Evolutionary conservation across 2,113 vertebrate species (phyloP).

Genomic region (Alethe castanea): DNA sequence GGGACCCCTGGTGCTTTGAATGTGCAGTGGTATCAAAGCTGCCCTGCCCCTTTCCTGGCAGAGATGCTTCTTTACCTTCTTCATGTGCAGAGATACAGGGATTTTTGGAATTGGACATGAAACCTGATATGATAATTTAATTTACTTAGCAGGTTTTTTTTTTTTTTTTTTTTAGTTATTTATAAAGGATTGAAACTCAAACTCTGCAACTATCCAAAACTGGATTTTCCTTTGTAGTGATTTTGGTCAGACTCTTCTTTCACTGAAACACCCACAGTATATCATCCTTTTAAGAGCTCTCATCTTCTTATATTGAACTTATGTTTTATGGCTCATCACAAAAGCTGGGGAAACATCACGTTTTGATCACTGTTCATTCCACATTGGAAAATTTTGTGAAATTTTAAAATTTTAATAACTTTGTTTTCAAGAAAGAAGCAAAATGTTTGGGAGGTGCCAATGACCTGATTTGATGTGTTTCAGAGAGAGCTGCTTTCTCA

Average conservation of each 20-base stretch:
- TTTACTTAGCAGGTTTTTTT: background rate
- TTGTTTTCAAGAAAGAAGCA: background rate
- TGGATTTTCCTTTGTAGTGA: background rate
- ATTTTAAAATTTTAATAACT: background rate
- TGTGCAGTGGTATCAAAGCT: background rate
- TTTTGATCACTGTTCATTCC: background rate
- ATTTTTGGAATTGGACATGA: background rate
- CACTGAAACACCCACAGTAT: background rate
- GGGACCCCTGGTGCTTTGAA: background rate
- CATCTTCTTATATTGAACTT: background rate
- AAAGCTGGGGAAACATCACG: background rate
- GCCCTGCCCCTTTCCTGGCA: background rate
- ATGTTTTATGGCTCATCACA: rapidly evolving
- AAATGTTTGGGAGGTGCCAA: background rate
- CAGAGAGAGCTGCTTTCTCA: background rate
- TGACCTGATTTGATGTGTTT: background rate
- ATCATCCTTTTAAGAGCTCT: background rate
- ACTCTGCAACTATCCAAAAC: background rate
- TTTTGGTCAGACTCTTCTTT: background rate
- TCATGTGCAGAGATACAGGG: background rate
- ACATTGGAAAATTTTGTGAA: background rate
- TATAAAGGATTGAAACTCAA: background rate
- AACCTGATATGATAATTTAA: background rate
- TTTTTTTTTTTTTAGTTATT: background rate
- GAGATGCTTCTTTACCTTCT: background rate